Conservation (phyloP, 2,797 vertebrate species). For the Coregonus suidteri region DNA sequence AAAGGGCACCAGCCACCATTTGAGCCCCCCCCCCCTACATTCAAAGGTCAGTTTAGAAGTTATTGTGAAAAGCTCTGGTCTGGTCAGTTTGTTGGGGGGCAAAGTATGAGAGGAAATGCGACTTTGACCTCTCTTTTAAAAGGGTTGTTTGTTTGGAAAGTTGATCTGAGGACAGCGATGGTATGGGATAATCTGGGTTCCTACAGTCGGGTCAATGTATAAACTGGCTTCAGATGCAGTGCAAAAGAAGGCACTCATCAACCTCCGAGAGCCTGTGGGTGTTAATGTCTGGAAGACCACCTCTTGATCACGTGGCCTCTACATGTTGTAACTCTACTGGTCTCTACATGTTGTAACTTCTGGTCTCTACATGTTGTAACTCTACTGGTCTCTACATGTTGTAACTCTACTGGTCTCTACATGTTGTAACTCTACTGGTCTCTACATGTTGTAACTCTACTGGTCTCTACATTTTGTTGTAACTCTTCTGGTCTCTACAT, state of each 20-base stretch:
- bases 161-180: neutral
- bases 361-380: too few species aligned
- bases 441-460: too few species aligned
- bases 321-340: slow-evolving; percentile 52
- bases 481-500: too few species aligned
- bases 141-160: neutral
- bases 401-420: too few species aligned
- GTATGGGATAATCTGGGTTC: too few species aligned
- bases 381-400: too few species aligned
- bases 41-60: neutral
- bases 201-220: slow-evolving; percentile 8
- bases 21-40: neutral
- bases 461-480: too few species aligned
- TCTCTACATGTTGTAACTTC: neutral
- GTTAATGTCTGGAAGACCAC: slow-evolving; percentile 46
- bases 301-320: slow-evolving; percentile 43
- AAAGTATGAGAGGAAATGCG: neutral
- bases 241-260: slow-evolving; percentile 20
- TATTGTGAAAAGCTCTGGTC: neutral
- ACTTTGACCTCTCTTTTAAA: neutral
- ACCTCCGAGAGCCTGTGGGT: slow-evolving; percentile 37
- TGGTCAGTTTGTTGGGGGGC: neutral
- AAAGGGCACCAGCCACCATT: slow-evolving; percentile 2
- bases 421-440: too few species aligned
- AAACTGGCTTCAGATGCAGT: slow-evolving; percentile 14